Evolutionary conservation across 2,888 invertebrate genomes (phyloP).

Genomic region (Hermodice carunculata): DNA sequence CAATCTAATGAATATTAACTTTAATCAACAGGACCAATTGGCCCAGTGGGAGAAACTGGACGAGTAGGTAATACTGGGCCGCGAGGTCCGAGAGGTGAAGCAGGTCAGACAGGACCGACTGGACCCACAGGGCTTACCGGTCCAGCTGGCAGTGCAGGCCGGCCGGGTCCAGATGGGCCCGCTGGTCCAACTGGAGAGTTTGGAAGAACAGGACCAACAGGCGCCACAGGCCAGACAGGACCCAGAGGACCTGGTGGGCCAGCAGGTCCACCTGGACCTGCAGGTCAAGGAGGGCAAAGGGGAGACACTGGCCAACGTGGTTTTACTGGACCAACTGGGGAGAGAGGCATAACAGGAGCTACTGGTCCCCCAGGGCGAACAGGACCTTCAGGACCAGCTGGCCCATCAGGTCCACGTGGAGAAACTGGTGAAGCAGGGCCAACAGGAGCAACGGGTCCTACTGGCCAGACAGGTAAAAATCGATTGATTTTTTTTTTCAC

Average conservation of each 20-base stretch:
- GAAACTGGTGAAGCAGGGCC: constrained; percentile 14
- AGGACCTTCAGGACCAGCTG: constrained; percentile 8
- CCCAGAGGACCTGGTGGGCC: constrained; percentile 28
- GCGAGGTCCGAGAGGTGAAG: too few relatives aligned
- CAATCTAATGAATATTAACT: too few relatives aligned
- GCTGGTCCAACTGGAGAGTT: constrained; percentile 1
- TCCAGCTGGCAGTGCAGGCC: constrained; percentile 26
- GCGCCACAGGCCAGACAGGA: constrained; percentile 20
- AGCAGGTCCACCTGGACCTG: constrained; percentile 24
- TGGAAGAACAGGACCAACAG: constrained; percentile 18
- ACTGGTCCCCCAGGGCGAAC: constrained; percentile 12
- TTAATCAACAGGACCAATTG: too few relatives aligned
- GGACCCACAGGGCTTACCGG: constrained; percentile 16
- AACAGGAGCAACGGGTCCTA: too few relatives aligned
- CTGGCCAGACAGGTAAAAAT: too few relatives aligned
- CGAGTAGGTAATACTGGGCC: constrained; percentile 9
- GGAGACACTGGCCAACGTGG: constrained; percentile 24
- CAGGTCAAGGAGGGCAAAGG: constrained; percentile 20
- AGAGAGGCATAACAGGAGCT: constrained; percentile 21
- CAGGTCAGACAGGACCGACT: too few relatives aligned
- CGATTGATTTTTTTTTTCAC: too few relatives aligned
- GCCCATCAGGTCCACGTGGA: too few relatives aligned
- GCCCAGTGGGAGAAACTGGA: constrained; percentile 8
- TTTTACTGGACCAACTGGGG: constrained; percentile 18
- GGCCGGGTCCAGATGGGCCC: constrained; percentile 30